Evolutionary conservation across 2,113 vertebrate genomes (phyloP).

Genomic region (Paramisgurnus dabryanus): DNA sequence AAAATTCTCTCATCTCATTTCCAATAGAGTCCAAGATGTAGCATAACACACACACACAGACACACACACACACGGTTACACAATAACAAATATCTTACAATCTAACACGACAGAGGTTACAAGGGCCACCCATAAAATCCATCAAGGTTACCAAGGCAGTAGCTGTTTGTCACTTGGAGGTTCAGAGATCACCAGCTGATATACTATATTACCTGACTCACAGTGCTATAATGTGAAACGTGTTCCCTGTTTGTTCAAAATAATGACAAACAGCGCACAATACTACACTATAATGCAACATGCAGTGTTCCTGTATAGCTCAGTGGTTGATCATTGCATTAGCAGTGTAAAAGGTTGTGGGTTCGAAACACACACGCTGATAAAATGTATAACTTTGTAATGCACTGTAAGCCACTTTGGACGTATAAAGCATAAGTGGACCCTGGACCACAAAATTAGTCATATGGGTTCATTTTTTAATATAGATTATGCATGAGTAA

Average conservation of each 20-base stretch:
- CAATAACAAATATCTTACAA: conserved; percentile 14
- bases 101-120: conserved; percentile 28
- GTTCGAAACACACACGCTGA: too few species aligned
- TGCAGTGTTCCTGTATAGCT: not conserved
- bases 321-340: too few species aligned
- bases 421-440: too few species aligned
- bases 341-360: too few species aligned
- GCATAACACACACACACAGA: conserved; percentile 29
- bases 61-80: not conserved
- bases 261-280: not conserved
- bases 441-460: too few species aligned
- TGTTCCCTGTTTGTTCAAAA: not conserved
- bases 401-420: too few species aligned
- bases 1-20: conserved; percentile 60
- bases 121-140: conserved; percentile 39
- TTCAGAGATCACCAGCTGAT: conserved; percentile 29
- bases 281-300: not conserved
- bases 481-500: too few species aligned
- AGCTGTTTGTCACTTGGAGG: conserved; percentile 39
- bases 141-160: conserved; percentile 41
- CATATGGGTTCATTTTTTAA: too few species aligned
- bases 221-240: conserved; percentile 11
- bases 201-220: conserved; percentile 1
- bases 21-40: conserved; percentile 53
- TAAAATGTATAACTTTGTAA: too few species aligned